Evolutionary conservation across 2,888 invertebrate genomes (phyloP), one percentile per base, ranked within the genome.

Genomic region (Phengaris arion): DNA sequence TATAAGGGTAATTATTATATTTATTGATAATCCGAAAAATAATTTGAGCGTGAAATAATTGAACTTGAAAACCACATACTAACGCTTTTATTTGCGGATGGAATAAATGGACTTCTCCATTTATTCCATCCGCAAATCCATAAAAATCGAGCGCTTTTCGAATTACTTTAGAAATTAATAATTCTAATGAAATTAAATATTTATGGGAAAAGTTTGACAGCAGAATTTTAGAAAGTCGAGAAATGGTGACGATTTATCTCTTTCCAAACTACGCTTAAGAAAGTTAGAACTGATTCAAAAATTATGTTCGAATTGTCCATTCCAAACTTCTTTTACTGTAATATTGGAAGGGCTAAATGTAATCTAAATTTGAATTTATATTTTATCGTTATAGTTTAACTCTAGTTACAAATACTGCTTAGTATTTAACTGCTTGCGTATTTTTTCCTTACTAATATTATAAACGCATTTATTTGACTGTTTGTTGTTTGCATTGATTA

Each of bases 241-340:
- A 22, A 72, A 72, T 72, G 72, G 13, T 72, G 54, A 52, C 72
- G 54, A 72, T 72, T 72, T 54, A 72, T 54, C 52, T 72, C 72
- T 70, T 51, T 51, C 48, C 70, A 35, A 54, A 52, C 15, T 72
- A 54, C 22, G 72, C 72, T 52, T 72, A 72, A 70, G 51, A 72
- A 72, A 54, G 72, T 72, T 72, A 12, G 52, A 52, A 52, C 52
- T 72, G 72, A 72, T 72, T 72, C 54, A 54, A 72, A 72, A 72
- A 54, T 72, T 22, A 54, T 72, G 54, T 72, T 35, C 72, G 13
- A 9, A 35, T 72, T 72, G 52, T 72, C 72, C 22, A 72, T 54
- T 72, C 22, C 2, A 52, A 72, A 54, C 72, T 72, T 22, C 9
- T 48, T 22, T 35, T 13, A 35, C 35, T 72, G 8, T 54, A 35